Evolutionary conservation across 2,888 invertebrate genomes (phyloP), one percentile per base, ranked within the genome.

Genomic region (Agelastica alni): DNA sequence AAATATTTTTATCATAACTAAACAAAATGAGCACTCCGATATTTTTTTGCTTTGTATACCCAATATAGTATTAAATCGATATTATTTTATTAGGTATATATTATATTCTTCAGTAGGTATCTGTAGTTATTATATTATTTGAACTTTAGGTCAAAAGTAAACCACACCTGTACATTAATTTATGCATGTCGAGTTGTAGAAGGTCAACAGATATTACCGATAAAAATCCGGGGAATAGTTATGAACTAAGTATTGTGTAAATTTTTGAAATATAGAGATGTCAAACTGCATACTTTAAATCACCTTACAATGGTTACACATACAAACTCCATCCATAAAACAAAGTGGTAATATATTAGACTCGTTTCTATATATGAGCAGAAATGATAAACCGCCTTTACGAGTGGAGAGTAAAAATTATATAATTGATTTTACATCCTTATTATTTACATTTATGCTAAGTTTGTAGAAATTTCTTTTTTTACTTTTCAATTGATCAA

Each of bases 131-230:
- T 41, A 47, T 56, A 56, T n/a, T 59, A 49, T 56, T 49, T 59
- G 59, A 59, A 59, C 59, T 52, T 52, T 55, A 52, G 58, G 58
- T 58, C 58, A 59, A 59, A 59, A 59, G 59, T 51, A 56, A 59
- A 56, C 55, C 59, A 53, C 59, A 56, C 59, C 59, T 59, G 43
- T 46, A 45, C 52, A 58, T 58, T 58, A 56, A 59, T 56, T 22
- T 59, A 59, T 59, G 53, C 59, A 14, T 18, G 43, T 41, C 34
- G 34, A 48, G 57, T 51, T 49, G 20, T 20, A 51, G 56, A 56
- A 59, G 59, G 59, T 55, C 59, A 58, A 30, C 26, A 22, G 45
- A 51, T 44, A 43, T 51, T 51, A 55, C 41, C 42, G 16, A 46
- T 55, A 51, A 53, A 53, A 46, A 30, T 55, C 39, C 6, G 12